Base-by-base conservation (phyloP, 2,888 invertebrate species). In the Acronicta alni region DNA sequence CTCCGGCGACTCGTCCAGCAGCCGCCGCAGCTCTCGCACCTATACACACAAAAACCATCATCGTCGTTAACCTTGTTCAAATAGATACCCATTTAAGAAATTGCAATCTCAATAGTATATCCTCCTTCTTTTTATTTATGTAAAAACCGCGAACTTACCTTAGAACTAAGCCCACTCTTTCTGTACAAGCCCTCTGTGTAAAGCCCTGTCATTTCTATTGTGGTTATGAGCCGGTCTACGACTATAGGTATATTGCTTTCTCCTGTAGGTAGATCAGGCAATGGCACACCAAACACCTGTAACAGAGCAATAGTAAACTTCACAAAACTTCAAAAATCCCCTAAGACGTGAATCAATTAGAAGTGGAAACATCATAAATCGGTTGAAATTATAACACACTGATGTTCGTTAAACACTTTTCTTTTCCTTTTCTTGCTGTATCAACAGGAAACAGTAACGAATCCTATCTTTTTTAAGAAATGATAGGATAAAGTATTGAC, bases 171-270 rank as follows among this genome's bases (percentile, higher is more conserved):
- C 18, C 97, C 99, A 72, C 98, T 97, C 87, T 99, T 99, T 47
- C 99, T 95, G 88, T 99, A 99, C 63, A 99, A 95, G 1, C 99
- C 99, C 84, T 98, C 99, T 0, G 97, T 97, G 88, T 98, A 98
- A 42, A 99, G 94, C 9, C 99, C 99, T 72, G 97, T 96, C 94
- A 98, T 96, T 92, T 99, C 99, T 79, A 99, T 98, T 32, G 97
- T 97, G 35, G 97, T 97, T 74, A 99, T 97, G 47, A 99, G 95
- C 68, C 97, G 95, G 86, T 99, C 99, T 37, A 99, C 96, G 9
- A 99, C 97, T n/a, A 96, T 90, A 0, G 99, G 99, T 68, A 98
- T 97, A 85, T 97, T 97, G 69, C 96, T 96, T 64, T 97, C 97
- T 20, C 96, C 96, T 3, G 96, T 95, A 44, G 97, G 96, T 56